Evolutionary conservation across 2,888 invertebrate species (phyloP), one percentile per base, ranked within the genome.

Genomic region (Eustalomyia histrio): DNA sequence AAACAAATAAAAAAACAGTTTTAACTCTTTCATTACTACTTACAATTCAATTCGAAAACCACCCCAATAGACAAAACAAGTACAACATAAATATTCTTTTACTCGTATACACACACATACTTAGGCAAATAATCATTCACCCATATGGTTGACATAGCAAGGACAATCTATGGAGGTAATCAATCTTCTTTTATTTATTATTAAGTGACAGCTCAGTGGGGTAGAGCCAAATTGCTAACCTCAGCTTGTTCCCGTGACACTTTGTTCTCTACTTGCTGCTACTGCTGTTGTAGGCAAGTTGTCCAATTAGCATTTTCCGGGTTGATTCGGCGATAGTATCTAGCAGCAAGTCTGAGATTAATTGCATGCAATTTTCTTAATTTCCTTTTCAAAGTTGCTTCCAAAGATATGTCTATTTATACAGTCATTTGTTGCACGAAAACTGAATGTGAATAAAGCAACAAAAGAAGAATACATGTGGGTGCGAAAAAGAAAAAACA

Each of bases 151-250:
- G 72, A 85, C 72, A 82, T 85, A 78, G 68, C 83, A 84, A 86
- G 84, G 87, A 89, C 88, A 89, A 87, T 89, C 87, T 88, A 91
- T 91, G 90, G 90, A 90, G 90, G 91, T 90, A 90, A 91, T 91
- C 90, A 91, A 91, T 91, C 90, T 91, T 91, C 90, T 88, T 90
- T 88, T 87, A 87, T 88, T 87, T 89, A 87, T 87, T 88, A 86
- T 86, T 84, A 88, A 88, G 86, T 91, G 90, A 91, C 90, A 91
- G 90, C 88, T 89, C 85, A 88, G 90, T 89, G 88, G 78, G 89
- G 88, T 89, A 88, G 88, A 89, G 88, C 89, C 88, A 88, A 89
- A 88, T 89, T 89, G 88, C 88, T 86, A 89, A 86, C 85, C 88
- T 29, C 29, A 29, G 7, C 29, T 86, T 89, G 61, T 61, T 75